A percentile compares a stretch with the other conserved stretches of the same genome.
Conservation (phyloP, 2,888 invertebrate species). For the Bombylius major region DNA sequence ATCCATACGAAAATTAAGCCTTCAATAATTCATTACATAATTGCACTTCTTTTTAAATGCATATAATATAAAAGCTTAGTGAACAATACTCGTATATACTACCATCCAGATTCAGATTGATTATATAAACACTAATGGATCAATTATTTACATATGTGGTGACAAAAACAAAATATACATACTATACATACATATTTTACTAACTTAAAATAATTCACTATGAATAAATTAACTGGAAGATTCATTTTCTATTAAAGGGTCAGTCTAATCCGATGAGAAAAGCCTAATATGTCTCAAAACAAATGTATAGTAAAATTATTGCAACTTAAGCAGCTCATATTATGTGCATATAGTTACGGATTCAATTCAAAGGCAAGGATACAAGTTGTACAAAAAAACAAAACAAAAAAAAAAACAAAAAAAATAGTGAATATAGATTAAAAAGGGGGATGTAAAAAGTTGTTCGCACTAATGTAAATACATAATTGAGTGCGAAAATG, state of each 20-base stretch:
- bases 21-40: too few relatives aligned
- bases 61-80: too few relatives aligned
- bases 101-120: too few relatives aligned
- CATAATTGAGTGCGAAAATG: conserved; percentile 36
- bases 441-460: conserved; percentile 20
- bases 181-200: neutral
- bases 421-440: neutral
- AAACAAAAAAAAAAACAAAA: too few relatives aligned
- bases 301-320: too few relatives aligned
- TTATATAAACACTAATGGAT: neutral
- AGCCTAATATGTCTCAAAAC: neutral
- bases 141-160: conserved; percentile 2
- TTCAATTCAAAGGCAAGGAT: too few relatives aligned
- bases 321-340: too few relatives aligned
- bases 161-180: neutral
- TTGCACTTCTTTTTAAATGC: too few relatives aligned
- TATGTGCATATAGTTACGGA: too few relatives aligned
- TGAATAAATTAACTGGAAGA: conserved; percentile 9
- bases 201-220: neutral
- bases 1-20: too few relatives aligned
- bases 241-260: neutral
- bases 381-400: too few relatives aligned
- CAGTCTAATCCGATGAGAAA: neutral
- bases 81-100: too few relatives aligned
- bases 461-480: conserved; percentile 33